Evolutionary conservation across 2,888 invertebrate genomes (phyloP).

Genomic region (Andrena bicolor): DNA sequence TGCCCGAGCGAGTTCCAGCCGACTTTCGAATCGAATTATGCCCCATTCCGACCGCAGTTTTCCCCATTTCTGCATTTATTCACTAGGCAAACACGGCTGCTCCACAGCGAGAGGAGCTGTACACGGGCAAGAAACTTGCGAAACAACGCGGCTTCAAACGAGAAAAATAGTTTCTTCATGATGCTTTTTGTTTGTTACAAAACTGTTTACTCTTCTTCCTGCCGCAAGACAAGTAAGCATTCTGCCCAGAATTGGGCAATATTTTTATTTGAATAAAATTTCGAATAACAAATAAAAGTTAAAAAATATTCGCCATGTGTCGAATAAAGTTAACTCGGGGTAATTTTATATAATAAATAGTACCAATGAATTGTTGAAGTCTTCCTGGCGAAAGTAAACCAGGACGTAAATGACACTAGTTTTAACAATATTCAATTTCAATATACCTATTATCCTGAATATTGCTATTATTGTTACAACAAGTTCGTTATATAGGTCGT

Average conservation of each 20-base stretch:
- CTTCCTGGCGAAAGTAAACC: too few species aligned
- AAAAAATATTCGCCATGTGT: too few species aligned
- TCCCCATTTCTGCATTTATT: conserved; percentile 62
- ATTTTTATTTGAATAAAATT: too few species aligned
- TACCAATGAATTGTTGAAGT: too few species aligned
- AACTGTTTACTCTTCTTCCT: not conserved
- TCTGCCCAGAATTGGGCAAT: not conserved
- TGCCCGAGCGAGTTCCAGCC: conserved; percentile 64
- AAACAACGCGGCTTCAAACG: not conserved
- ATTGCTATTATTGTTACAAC: too few species aligned
- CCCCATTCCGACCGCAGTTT: conserved; percentile 50
- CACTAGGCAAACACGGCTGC: conserved; percentile 27
- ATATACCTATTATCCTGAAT: too few species aligned
- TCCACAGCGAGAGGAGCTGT: not conserved
- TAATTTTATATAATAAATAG: too few species aligned
- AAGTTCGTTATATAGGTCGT: too few species aligned
- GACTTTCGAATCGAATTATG: conserved; percentile 63
- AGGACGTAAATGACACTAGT: too few species aligned
- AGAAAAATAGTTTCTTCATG: not conserved
- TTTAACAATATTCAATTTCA: too few species aligned
- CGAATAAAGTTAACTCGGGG: too few species aligned
- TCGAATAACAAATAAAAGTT: too few species aligned
- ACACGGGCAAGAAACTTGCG: not conserved
- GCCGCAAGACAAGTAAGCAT: not conserved
- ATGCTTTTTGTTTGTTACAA: not conserved